Evolutionary conservation across 2,888 invertebrate species (phyloP).

Genomic region (Campoplex nolae): DNA sequence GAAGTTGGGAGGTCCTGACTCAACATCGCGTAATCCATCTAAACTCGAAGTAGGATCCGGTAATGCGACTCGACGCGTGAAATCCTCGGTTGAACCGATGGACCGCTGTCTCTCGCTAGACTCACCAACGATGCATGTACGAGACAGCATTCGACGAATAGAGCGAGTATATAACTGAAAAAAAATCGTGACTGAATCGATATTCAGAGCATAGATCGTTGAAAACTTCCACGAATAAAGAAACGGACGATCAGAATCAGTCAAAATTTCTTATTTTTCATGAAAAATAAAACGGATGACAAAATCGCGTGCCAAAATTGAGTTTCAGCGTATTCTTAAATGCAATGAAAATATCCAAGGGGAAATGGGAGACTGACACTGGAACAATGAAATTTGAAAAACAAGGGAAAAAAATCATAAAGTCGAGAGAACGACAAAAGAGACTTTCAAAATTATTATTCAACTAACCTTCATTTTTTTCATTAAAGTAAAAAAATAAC

Average conservation of each 20-base stretch:
- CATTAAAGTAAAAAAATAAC: no score
- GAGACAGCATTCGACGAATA: neutral
- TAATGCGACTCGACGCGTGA: slow-evolving; percentile 81
- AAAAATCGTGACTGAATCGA: neutral
- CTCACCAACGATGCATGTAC: slow-evolving; percentile 5
- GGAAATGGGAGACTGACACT: no score
- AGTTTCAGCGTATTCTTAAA: neutral
- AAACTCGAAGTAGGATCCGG: slow-evolving; percentile 77
- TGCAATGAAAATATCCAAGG: no score
- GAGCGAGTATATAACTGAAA: neutral
- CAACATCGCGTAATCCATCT: slow-evolving; percentile 77
- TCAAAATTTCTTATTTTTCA: neutral
- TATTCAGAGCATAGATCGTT: neutral
- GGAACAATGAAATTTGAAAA: no score
- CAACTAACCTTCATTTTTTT: no score
- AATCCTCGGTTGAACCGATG: slow-evolving; percentile 74
- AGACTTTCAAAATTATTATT: no score
- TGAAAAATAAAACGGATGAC: neutral
- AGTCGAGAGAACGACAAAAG: no score
- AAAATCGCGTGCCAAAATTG: neutral
- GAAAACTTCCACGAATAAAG: neutral
- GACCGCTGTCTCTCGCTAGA: slow-evolving; percentile 71
- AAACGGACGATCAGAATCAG: neutral
- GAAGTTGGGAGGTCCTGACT: slow-evolving; percentile 70
- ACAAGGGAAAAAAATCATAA: no score